These are phyloP conservation scores for Nibea albiflora DNA, from an alignment of 2,113 vertebrate species.

Conservation along the genomic window DNA sequence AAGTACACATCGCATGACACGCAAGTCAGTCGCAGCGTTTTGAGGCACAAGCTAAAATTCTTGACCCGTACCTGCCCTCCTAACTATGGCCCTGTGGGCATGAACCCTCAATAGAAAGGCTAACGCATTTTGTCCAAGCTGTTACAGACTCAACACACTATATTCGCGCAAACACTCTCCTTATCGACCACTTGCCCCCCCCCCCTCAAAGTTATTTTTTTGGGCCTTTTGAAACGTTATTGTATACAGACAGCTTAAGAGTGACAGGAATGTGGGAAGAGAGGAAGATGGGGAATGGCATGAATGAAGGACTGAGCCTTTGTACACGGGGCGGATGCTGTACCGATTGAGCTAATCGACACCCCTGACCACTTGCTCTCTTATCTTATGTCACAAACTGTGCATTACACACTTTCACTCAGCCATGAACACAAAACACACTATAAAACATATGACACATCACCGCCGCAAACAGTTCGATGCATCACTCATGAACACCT, in stretches of 20 bases:
- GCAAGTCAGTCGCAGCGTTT: slow-evolving; percentile 20
- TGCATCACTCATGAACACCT: slow-evolving; percentile 6
- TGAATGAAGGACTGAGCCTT: too few relatives aligned
- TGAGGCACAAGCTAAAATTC: slow-evolving; percentile 27
- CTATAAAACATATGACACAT: slow-evolving; percentile 30
- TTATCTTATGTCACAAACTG: slow-evolving; percentile 2
- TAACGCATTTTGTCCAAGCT: slow-evolving; percentile 19
- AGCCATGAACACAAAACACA: slow-evolving; percentile 20
- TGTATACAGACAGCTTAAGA: too few relatives aligned
- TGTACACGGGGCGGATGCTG: too few relatives aligned
- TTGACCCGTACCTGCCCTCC: slow-evolving; percentile 22
- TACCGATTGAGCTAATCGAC: too few relatives aligned
- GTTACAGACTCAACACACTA: slow-evolving; percentile 32
- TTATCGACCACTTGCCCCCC: neutral
- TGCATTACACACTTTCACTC: slow-evolving; percentile 35
- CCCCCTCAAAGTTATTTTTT: too few relatives aligned
- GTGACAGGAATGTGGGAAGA: too few relatives aligned
- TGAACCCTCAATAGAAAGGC: slow-evolving; percentile 22
- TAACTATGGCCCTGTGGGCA: slow-evolving; percentile 13
- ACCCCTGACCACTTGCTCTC: too few relatives aligned
- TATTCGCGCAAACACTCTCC: neutral
- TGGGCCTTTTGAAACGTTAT: too few relatives aligned
- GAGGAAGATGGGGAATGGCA: too few relatives aligned
- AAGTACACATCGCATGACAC: slow-evolving; percentile 22
- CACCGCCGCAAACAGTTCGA: neutral